Evolutionary conservation across 1,140 invertebrate species (phyloP).

Genomic region (Hirudo medicinalis): DNA sequence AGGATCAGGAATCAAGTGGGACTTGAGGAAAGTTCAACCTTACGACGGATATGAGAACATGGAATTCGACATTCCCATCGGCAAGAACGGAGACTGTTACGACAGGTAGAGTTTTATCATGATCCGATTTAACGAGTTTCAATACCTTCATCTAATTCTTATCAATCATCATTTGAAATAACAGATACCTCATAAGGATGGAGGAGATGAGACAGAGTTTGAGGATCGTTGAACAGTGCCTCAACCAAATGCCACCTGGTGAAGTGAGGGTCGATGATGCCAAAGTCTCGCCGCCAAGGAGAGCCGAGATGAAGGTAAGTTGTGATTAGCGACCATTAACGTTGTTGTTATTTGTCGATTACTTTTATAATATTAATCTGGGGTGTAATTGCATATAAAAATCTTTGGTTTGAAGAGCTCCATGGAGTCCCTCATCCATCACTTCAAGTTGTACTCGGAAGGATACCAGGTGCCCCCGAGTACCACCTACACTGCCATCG

Average conservation of each 20-base stretch:
- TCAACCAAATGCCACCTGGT: constrained; percentile 91
- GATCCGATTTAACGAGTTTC: not conserved
- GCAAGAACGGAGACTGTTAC: constrained; percentile 84
- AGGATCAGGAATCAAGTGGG: constrained; percentile 95
- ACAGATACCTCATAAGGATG: constrained; percentile 74
- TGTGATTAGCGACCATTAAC: too few species aligned
- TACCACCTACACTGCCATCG: constrained; percentile 81
- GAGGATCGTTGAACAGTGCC: constrained; percentile 83
- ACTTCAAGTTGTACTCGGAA: constrained; percentile 95
- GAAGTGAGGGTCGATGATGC: constrained; percentile 87
- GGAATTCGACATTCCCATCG: constrained; percentile 92
- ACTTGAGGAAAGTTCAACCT: constrained; percentile 80
- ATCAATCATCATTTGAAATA: not conserved
- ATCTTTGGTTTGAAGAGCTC: constrained; percentile 53
- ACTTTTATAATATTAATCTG: too few species aligned
- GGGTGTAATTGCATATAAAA: too few species aligned
- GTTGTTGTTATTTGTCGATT: too few species aligned
- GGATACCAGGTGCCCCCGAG: constrained; percentile 92
- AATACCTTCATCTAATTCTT: not conserved
- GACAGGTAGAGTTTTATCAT: constrained; percentile 54
- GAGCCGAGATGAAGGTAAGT: constrained; percentile 79
- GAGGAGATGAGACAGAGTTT: constrained; percentile 95
- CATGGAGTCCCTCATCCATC: constrained; percentile 97
- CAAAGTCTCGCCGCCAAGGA: constrained; percentile 76
- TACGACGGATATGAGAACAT: constrained; percentile 87